A percentile compares a stretch with the other conserved stretches of the same genome.
phyloP scores from a whole-genome alignment of 2,113 vertebrate genomes.

The Psittacula cyanocephala region DNA sequence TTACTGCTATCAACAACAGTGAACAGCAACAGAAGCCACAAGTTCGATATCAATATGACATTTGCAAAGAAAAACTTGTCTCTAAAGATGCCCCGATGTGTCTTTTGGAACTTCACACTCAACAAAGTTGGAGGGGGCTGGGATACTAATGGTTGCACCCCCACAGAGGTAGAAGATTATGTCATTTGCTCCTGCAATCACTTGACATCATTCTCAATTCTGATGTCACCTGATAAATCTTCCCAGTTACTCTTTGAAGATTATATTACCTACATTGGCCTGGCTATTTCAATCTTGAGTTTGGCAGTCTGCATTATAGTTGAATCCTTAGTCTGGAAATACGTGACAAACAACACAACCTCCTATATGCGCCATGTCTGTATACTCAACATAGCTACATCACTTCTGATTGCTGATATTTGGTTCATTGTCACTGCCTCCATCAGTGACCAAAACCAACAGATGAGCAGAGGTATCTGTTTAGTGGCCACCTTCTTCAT shows the following conservation, averaged over 20 bases:
- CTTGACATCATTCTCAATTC: constrained; percentile 84
- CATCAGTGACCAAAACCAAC: not conserved
- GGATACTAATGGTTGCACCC: constrained; percentile 66
- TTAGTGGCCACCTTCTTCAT: constrained; percentile 75
- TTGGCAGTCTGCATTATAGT: constrained; percentile 79
- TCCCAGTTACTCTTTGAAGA: not conserved
- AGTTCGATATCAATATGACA: constrained; percentile 64
- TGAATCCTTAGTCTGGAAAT: constrained; percentile 84
- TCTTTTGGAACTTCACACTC: constrained; percentile 78
- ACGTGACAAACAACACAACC: constrained; percentile 84
- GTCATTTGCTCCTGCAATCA: constrained; percentile 81
- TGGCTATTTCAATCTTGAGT: constrained; percentile 81
- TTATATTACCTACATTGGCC: constrained; percentile 76
- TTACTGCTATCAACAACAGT: constrained; percentile 78
- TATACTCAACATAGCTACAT: constrained; percentile 84
- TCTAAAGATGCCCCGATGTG: constrained; percentile 58
- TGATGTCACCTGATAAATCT: constrained; percentile 76
- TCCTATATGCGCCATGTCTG: constrained; percentile 86
- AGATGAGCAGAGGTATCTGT: constrained; percentile 60
- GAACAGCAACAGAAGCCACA: not conserved
- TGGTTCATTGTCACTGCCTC: constrained; percentile 76
- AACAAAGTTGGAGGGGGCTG: constrained; percentile 20
- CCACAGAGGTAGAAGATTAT: not conserved
- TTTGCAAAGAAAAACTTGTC: constrained; percentile 60
- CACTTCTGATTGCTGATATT: constrained; percentile 81